Evolutionary conservation across 2,797 vertebrate species (phyloP), one percentile per base, ranked within the genome.

Genomic region (Sciurus vulgaris): DNA sequence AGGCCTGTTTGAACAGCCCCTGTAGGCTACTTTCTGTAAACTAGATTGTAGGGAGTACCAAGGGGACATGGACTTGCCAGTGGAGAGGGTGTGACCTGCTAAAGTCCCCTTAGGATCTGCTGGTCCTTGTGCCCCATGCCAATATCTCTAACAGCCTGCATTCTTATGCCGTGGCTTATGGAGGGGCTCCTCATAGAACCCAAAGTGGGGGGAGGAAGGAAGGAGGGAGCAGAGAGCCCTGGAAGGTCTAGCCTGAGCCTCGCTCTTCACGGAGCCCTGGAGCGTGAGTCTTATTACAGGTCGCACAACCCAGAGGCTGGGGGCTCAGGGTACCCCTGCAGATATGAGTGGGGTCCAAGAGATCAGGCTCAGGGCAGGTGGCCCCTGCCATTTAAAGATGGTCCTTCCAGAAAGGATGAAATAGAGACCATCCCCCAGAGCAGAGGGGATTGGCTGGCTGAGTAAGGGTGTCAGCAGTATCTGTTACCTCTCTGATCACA

Each of bases 321-420:
- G 14, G 8, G 22, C 35, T 26, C 47, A 73, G 82, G 30, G 24
- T 30, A 81, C n/a, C 24, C 9, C 0, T 11, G 0, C 1, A 2
- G n/a, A 0, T 47, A 3, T 26, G 6, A 44, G 30, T 0, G 0
- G 33, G 18, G 28, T n/a, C 8, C 44, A 2, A 15, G 35, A 30
- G 79, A 24, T 44, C 18, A 6, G 33, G 26, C 78, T 41, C 41
- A 70, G 44, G 30, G 20, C 59, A 38, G 38, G 10, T 54, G 56
- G 9, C 33, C 33, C 59, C 76, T 38, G 7, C 9, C 0, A 0
- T 33, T 76, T 38, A 56, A 74, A 85, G 41, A 15, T 30, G 28
- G 2, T 17, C 22, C 38, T 47, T 49, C 7, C 0, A 0, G 28
- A 47, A 54, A 74, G 30, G 76, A 49, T 6, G 47, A 61, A 47